Evolutionary conservation across 1,140 invertebrate species (phyloP), one percentile per base, ranked within the genome.

Genomic region (Philopotamus ludificatus): DNA sequence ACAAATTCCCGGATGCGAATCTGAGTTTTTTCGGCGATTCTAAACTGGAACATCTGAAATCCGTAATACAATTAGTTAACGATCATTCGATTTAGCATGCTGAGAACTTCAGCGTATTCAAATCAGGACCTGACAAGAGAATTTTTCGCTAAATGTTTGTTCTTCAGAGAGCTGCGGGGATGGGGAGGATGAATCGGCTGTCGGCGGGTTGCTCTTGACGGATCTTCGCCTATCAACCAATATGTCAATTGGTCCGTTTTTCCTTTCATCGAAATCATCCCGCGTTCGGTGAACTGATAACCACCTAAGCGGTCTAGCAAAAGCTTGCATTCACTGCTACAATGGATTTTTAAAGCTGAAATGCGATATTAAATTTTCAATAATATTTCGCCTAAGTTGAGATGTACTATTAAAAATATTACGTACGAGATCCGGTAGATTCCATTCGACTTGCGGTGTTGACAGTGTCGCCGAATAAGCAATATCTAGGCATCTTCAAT

Each of bases 381-480:
- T 16, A 28, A 15, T 42, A n/a, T 45, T 44, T 21, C 18, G 15
- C n/a, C 15, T 15, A 39, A 58, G 34, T 25, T 18, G 21, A 50
- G 34, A 28, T 21, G 23, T n/a, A 25, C 18, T 9, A 39, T 23
- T 9, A 34, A 42, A 22, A 8, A 10, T 53, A 39, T 47, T 58
- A 75, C 76, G 76, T 73, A 80, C 78, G 84, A 73, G 91, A 89
- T 1, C 93, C 93, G n/a, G 91, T 95, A 0, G 92, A 95, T 78
- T 98, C 94, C 90, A 98, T 96, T 34, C 95, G 82, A 2, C 93
- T 96, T 0, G 94, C 93, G 1, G 94, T 96, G 75, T 88, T 98
- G 72, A 84, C 95, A 0, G 93, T 94, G 71, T 95, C 93, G 0
- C 93, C 93, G 73, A 93, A 93, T 0, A 96, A 77, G 75, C 93